phyloP scores from a whole-genome alignment of 2,888 invertebrate genomes.

The Stenichneumon culpator region DNA sequence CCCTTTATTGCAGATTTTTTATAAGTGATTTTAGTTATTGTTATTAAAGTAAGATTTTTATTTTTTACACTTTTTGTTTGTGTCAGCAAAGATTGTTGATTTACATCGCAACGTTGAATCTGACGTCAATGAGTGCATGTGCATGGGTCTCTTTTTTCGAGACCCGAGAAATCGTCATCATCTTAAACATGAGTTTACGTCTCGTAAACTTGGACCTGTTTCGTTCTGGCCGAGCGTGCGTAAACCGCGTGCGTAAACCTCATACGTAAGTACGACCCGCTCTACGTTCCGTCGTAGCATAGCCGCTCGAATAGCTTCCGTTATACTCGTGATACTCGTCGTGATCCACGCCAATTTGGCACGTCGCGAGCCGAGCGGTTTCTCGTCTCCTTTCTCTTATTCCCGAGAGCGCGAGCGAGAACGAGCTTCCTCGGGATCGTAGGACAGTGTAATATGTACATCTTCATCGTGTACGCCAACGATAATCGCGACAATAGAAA shows the following conservation, averaged over 20 bases:
- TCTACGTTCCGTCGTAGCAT: conserved; percentile 17
- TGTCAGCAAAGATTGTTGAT: neutral
- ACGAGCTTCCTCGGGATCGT: neutral
- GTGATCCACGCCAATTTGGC: conserved; percentile 59
- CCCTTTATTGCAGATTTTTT: neutral
- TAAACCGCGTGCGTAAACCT: conserved; percentile 36
- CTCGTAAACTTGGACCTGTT: conserved; percentile 15
- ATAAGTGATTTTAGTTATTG: neutral
- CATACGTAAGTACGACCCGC: conserved; percentile 30
- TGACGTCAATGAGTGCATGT: neutral
- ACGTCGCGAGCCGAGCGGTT: conserved; percentile 21
- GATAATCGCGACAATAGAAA: conserved; percentile 36
- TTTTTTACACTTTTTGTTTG: neutral
- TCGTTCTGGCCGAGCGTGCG: conserved; percentile 15
- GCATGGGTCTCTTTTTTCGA: neutral
- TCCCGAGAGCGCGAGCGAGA: neutral
- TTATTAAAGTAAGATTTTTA: neutral
- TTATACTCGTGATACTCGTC: conserved; percentile 53
- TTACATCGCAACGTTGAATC: neutral
- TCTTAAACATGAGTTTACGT: conserved; percentile 19
- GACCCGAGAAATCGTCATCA: neutral
- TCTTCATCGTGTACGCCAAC: conserved; percentile 19
- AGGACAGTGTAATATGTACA: neutral
- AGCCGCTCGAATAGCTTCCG: conserved; percentile 8
- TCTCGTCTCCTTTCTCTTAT: conserved; percentile 10